phyloP scores from a whole-genome alignment of 2,113 vertebrate species.

The Perca schrenkii region DNA sequence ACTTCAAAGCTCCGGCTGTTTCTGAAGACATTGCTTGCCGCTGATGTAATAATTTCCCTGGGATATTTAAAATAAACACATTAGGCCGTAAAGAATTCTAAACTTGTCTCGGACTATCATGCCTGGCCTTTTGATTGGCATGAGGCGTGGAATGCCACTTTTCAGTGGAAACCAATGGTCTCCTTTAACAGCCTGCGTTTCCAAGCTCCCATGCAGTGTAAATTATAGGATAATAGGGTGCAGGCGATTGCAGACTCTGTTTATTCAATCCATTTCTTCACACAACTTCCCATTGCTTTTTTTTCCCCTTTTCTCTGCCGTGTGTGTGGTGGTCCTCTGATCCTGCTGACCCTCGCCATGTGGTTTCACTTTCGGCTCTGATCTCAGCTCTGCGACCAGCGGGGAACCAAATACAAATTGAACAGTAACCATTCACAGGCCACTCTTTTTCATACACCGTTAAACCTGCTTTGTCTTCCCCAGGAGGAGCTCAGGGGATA shows the following conservation, averaged over 20 bases:
- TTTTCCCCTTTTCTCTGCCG: slow-evolving; percentile 87
- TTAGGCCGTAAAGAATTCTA: slow-evolving; percentile 92
- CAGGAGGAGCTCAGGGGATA: slow-evolving; percentile 84
- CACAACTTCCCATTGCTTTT: slow-evolving; percentile 94
- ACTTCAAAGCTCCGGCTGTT: slow-evolving; percentile 88
- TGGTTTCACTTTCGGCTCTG: slow-evolving; percentile 99
- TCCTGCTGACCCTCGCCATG: slow-evolving; percentile 98
- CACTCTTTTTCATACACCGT: slow-evolving; percentile 91
- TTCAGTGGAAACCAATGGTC: slow-evolving; percentile 86
- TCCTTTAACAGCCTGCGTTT: slow-evolving; percentile 88
- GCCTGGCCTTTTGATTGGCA: slow-evolving; percentile 89
- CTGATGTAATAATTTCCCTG: slow-evolving; percentile 95
- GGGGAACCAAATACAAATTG: slow-evolving; percentile 99
- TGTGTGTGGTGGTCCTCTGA: slow-evolving; percentile 98
- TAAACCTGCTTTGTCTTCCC: slow-evolving; percentile 95
- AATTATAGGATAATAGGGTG: slow-evolving; percentile 98
- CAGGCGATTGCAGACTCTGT: slow-evolving; percentile 95
- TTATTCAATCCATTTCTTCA: slow-evolving; percentile 98
- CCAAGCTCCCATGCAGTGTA: slow-evolving; percentile 96
- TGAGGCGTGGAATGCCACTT: slow-evolving; percentile 82
- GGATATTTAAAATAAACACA: slow-evolving; percentile 99
- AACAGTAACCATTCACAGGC: slow-evolving; percentile 99
- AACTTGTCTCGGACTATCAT: slow-evolving; percentile 91
- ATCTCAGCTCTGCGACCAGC: slow-evolving; percentile 99
- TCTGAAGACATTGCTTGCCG: slow-evolving; percentile 87